These are phyloP conservation scores for Notolabrus celidotus DNA, from an alignment of 2,797 vertebrate species.

Conservation along the genomic window DNA sequence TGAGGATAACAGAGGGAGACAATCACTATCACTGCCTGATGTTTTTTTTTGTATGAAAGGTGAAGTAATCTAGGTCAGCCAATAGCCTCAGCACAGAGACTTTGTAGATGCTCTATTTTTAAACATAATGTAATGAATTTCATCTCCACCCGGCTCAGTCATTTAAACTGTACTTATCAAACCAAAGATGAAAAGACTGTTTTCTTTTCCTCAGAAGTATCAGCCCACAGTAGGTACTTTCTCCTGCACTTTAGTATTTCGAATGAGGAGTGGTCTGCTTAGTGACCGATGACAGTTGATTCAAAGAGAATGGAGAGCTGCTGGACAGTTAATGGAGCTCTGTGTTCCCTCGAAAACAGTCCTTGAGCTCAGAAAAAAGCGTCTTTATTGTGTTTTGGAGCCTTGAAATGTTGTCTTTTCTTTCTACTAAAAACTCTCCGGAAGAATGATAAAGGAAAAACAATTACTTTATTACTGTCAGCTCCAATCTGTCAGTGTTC, in stretches of 20 bases:
- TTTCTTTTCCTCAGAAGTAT: not conserved
- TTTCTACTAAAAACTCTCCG: slow-evolving; percentile 20
- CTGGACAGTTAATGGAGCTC: slow-evolving; percentile 54
- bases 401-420: slow-evolving; percentile 39
- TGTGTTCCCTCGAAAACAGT: slow-evolving; percentile 48
- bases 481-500: slow-evolving; percentile 39
- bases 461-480: slow-evolving; percentile 61
- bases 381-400: slow-evolving; percentile 36
- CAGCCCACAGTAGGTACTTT: slow-evolving; percentile 17
- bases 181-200: slow-evolving; percentile 11
- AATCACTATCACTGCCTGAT: slow-evolving; percentile 11
- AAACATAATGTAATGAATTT: slow-evolving; percentile 45
- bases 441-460: slow-evolving; percentile 55
- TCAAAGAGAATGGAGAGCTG: slow-evolving; percentile 40
- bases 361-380: slow-evolving; percentile 37
- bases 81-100: slow-evolving; percentile 40
- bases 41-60: slow-evolving; percentile 53
- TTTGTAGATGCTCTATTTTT: slow-evolving; percentile 60
- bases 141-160: slow-evolving; percentile 39
- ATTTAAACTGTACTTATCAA: slow-evolving; percentile 17
- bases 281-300: slow-evolving; percentile 44
- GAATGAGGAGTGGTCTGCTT: slow-evolving; percentile 29
- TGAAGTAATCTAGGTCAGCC: slow-evolving; percentile 67
- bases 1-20: slow-evolving; percentile 16
- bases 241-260: slow-evolving; percentile 21